Base-by-base conservation (phyloP, 2,113 vertebrate genomes). In the Notarius quadriscutis region DNA sequence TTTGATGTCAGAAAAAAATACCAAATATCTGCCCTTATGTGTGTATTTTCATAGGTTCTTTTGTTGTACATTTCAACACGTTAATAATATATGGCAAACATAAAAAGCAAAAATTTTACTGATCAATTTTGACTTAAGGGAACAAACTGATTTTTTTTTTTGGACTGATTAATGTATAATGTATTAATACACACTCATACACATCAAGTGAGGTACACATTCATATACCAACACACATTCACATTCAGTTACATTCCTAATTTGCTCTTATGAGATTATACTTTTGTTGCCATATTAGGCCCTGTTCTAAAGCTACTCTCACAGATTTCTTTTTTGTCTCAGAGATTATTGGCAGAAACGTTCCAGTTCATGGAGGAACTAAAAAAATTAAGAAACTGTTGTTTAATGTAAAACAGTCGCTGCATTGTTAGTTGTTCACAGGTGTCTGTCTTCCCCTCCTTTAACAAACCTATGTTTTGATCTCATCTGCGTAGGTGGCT, bases 381-480 rank as follows among this genome's bases (percentile, higher is more conserved):
- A n/a, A n/a, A 77, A 72, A 72, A 71, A 34, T 10, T 2, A 12
- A 58, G 1, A 58, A 82, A 82, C 10, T 41, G 17, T 80, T 86
- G 55, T 84, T 20, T 67, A 48, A 65, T 79, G 50, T 81, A 25
- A 53, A 72, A 88, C 41, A 85, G 83, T 72, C 20, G 55, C 60
- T 60, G 41, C 84, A 84, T 81, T 85, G 87, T 88, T 74, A 81
- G 71, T 83, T 78, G 69, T 58, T 74, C 78, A 86, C 79, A 83
- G 81, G 84, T 83, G 81, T 34, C 81, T 34, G 27, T 22, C 69
- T 74, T 78, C 77, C 58, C 7, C 53, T 55, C 50, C 34, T 72
- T 74, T 77, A 51, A 83, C 69, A n/a, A 74, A 87, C 69, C 69
- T 83, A 53, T 62, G 30, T 71, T 83, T 83, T 87, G 85, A 87